Conservation (phyloP, 2,888 invertebrate species). For the Coleophora flavipennella region DNA sequence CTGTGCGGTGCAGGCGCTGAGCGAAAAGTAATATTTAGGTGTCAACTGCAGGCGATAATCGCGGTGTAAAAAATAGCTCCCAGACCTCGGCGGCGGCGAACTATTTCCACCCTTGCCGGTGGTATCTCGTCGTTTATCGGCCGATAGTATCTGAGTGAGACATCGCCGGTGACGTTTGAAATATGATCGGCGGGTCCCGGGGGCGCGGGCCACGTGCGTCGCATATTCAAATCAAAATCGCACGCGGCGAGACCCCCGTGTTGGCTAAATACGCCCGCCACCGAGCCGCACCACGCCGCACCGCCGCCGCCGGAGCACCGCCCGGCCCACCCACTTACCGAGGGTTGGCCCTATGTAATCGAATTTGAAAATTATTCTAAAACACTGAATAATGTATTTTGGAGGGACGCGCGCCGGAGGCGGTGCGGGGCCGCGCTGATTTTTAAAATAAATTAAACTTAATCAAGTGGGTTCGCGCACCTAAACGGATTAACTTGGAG, state of each 20-base stretch:
- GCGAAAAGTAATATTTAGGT: conserved; percentile 69
- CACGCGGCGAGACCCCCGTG: conserved; percentile 69
- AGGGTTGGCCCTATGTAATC: conserved; percentile 73
- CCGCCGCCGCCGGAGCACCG: conserved; percentile 16
- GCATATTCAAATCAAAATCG: conserved; percentile 71
- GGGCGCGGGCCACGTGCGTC: conserved; percentile 65
- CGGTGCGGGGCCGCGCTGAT: conserved; percentile 56
- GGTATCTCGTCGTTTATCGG: conserved; percentile 65
- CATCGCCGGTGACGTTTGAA: conserved; percentile 72
- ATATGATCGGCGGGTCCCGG: conserved; percentile 69
- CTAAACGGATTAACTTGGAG: conserved; percentile 71
- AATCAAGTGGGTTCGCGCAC: conserved; percentile 72
- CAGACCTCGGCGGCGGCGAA: conserved; percentile 34
- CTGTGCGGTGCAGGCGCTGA: conserved; percentile 25
- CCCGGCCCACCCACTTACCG: conserved; percentile 66
- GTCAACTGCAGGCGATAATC: conserved; percentile 71
- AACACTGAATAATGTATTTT: conserved; percentile 73
- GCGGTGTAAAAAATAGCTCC: conserved; percentile 64
- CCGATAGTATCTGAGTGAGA: conserved; percentile 72
- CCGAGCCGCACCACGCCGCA: conserved; percentile 1
- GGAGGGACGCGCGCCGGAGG: conserved; percentile 61
- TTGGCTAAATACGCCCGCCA: conserved; percentile 72
- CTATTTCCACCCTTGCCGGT: conserved; percentile 62
- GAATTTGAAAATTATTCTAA: conserved; percentile 74
- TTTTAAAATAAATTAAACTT: conserved; percentile 73